Percentiles rank a stretch among this genome's conserved stretches.
Conservation (phyloP, 2,797 vertebrate genomes). For the Glossophaga mutica region DNA sequence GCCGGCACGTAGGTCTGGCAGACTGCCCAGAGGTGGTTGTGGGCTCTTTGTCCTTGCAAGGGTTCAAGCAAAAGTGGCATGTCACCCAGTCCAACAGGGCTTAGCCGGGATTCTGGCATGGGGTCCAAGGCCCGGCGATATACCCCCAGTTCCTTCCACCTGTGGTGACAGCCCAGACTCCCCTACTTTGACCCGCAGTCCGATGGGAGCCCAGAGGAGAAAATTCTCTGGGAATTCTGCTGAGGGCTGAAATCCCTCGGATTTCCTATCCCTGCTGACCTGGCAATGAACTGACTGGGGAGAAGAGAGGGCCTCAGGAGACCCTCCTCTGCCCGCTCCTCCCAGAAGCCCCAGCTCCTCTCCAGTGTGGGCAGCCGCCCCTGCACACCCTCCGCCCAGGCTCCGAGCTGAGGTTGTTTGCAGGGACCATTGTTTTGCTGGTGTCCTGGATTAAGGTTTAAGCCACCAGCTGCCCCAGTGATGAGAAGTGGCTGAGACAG, state of each 20-base stretch:
- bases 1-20: not conserved
- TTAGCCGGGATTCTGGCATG: not conserved
- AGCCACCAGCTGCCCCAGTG: constrained; percentile 82
- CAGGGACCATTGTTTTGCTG: constrained; percentile 75
- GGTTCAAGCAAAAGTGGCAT: not conserved
- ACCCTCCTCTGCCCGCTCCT: not conserved
- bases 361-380: not conserved
- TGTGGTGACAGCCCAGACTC: not conserved
- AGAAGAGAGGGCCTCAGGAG: not conserved
- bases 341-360: not conserved
- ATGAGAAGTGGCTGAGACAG: constrained; percentile 72
- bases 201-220: not conserved
- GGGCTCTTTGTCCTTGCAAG: not conserved
- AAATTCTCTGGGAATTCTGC: constrained; percentile 43
- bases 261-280: constrained; percentile 41
- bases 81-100: not conserved
- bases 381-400: not conserved
- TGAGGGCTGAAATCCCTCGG: constrained; percentile 35
- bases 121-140: not conserved
- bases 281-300: constrained; percentile 16
- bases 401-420: constrained; percentile 67
- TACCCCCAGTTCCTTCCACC: not conserved
- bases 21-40: not conserved
- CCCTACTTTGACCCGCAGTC: not conserved
- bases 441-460: constrained; percentile 82